Evolutionary conservation across 2,797 vertebrate species (phyloP).

Genomic region (Lindbergichthys nudifrons): DNA sequence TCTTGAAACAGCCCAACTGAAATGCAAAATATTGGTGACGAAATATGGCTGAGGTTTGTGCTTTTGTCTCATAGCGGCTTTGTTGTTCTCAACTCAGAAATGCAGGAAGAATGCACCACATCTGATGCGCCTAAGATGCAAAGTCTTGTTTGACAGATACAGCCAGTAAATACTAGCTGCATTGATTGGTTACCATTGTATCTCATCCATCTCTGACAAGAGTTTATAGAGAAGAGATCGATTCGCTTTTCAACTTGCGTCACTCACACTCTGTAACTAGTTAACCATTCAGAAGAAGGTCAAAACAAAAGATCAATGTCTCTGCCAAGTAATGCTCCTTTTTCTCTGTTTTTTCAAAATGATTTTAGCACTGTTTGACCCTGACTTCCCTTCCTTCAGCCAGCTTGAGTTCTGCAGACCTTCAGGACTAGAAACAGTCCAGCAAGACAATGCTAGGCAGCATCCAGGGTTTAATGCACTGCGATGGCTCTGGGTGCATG

Average conservation of each 20-base stretch:
- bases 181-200: slow-evolving; percentile 63
- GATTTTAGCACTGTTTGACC: slow-evolving; percentile 34
- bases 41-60: slow-evolving; percentile 9
- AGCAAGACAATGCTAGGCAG: slow-evolving; percentile 58
- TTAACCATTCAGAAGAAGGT: slow-evolving; percentile 24
- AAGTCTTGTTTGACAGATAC: slow-evolving; percentile 48
- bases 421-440: slow-evolving; percentile 45
- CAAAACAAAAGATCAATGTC: slow-evolving; percentile 45
- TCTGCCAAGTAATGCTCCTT: neutral
- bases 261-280: slow-evolving; percentile 45
- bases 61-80: slow-evolving; percentile 10
- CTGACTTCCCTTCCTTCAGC: slow-evolving; percentile 19
- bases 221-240: slow-evolving; percentile 48
- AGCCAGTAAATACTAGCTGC: slow-evolving; percentile 57
- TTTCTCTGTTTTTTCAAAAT: slow-evolving; percentile 6
- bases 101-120: slow-evolving; percentile 1
- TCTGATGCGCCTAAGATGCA: slow-evolving; percentile 1
- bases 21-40: slow-evolving; percentile 33
- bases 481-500: slow-evolving; percentile 66
- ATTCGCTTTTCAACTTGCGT: slow-evolving; percentile 55
- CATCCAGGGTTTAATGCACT: slow-evolving; percentile 71
- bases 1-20: slow-evolving; percentile 19
- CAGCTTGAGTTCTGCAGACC: slow-evolving; percentile 30
- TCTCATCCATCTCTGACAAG: slow-evolving; percentile 65
- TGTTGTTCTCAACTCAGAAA: neutral